Base-by-base conservation (phyloP, 2,797 vertebrate genomes). In the Thalassophryne amazonica region DNA sequence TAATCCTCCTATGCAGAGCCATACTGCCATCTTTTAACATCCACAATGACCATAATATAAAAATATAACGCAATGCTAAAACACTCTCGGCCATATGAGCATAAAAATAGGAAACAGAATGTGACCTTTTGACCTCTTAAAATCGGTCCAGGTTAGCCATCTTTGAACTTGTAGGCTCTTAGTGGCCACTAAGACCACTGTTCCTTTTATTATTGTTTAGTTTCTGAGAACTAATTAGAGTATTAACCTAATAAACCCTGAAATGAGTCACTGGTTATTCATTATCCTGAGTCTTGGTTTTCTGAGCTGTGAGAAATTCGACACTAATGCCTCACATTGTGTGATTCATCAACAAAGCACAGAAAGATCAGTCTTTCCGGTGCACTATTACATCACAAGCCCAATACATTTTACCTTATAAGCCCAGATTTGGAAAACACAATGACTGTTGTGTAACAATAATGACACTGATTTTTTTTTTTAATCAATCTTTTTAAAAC, bases 181-280 rank as follows among this genome's bases (percentile, higher is more conserved):
- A n/a, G n/a, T n/a, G n/a, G n/a, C n/a, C n/a, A n/a, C n/a, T n/a
- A n/a, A n/a, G n/a, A n/a, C n/a, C n/a, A n/a, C n/a, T n/a, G n/a
- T n/a, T n/a, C n/a, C n/a, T n/a, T 64, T 80, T 68, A 67, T 78
- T 52, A 45, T 76, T 80, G 78, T 79, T 78, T 47, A 7, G 36
- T 41, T 76, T 53, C 60, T 56, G 42, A 36, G 66, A 46, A 56
- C n/a, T 18, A 3, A 43, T 70, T 53, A 33, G n/a, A 35, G 58
- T 38, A 59, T 73, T 56, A 63, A 36, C 18, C 24, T 56, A 35
- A 13, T 50, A 55, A 53, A 28, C 18, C 23, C 11, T 32, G 47
- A 39, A 23, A 52, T 81, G 83, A 85, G 51, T 79, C 78, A 80
- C 7, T 22, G 37, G 36, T 29, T 54, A 59, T 43, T 66, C 52